Base-by-base conservation (phyloP, 2,888 invertebrate species). In the Antheraea assamensis region DNA sequence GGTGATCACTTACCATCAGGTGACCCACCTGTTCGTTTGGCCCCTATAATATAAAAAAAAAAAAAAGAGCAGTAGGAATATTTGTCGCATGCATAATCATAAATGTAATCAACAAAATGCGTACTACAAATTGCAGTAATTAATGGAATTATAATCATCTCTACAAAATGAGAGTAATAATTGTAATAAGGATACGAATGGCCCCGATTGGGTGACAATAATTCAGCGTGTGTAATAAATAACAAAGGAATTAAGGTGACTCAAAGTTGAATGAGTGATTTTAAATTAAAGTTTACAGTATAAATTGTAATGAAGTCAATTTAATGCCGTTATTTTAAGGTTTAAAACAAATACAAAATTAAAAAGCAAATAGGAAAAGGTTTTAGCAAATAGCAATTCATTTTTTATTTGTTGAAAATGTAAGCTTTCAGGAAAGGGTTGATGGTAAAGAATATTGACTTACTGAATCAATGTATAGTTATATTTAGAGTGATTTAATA, bases 171-270 rank as follows among this genome's bases (percentile, higher is more conserved):
- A 5, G 24, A 58, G 8, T 58, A 27, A 10, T 30, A 17, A 64
- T 30, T 64, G 30, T 30, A 30, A 64, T 64, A 30, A 64, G 27
- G 27, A 64, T 17, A 17, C 19, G 19, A 64, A 30, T 64, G 17
- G 5, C 30, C 8, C 27, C 27, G 15, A 30, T 27, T 64, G 17
- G 61, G 27, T 64, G 15, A 30, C 17, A 30, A 64, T 30, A 68
- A n/a, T 68, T 64, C 17, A 30, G 61, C 2, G 21, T 13, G n/a
- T 35, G 8, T 35, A 21, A 68, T 24, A 17, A 21, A 68, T 24
- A 17, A 35, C 68, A 68, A 68, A 68, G 68, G 68, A 68, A 68
- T 68, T 64, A 35, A 68, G 68, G n/a, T 68, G 68, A 68, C 10
- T 68, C 35, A 68, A 35, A 17, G 30, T 68, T 42, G 31, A 68